phyloP scores from a whole-genome alignment of 2,113 vertebrate genomes.

The Perognathus longimembris region DNA sequence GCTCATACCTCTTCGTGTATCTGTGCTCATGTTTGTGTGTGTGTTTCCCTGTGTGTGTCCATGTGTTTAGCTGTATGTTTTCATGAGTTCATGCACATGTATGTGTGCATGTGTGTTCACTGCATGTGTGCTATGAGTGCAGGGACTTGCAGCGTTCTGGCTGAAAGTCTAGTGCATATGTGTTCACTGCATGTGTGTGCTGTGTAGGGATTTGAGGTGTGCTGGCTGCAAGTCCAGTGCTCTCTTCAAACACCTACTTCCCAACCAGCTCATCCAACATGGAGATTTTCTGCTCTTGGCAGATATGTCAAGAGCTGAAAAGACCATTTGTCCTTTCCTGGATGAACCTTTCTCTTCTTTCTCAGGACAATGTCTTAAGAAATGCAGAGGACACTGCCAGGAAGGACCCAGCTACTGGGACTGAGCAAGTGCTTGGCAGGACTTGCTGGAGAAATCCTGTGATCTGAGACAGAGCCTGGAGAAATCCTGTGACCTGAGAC shows the following conservation, averaged over 20 bases:
- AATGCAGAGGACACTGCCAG: background rate
- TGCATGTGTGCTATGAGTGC: background rate
- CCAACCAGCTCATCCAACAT: background rate
- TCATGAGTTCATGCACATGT: no score
- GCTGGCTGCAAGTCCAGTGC: accelerated
- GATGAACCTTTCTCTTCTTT: background rate
- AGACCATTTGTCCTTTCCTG: background rate
- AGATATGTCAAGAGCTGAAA: background rate
- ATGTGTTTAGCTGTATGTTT: no score
- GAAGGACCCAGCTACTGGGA: background rate
- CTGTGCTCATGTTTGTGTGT: no score
- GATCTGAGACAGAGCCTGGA: background rate
- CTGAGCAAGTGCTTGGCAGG: background rate
- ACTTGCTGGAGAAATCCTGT: accelerated
- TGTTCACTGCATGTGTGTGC: background rate
- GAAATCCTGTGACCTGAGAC: background rate
- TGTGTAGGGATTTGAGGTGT: background rate
- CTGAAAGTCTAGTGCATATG: background rate
- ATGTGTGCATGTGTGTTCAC: no score
- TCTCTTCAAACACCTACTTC: background rate
- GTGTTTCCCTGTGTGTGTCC: no score
- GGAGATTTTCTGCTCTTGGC: background rate
- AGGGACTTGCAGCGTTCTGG: background rate
- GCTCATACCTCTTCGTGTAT: no score
- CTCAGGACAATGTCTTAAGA: background rate